Evolutionary conservation across 2,113 vertebrate species (phyloP), one percentile per base, ranked within the genome.

Genomic region (Platanista minor): DNA sequence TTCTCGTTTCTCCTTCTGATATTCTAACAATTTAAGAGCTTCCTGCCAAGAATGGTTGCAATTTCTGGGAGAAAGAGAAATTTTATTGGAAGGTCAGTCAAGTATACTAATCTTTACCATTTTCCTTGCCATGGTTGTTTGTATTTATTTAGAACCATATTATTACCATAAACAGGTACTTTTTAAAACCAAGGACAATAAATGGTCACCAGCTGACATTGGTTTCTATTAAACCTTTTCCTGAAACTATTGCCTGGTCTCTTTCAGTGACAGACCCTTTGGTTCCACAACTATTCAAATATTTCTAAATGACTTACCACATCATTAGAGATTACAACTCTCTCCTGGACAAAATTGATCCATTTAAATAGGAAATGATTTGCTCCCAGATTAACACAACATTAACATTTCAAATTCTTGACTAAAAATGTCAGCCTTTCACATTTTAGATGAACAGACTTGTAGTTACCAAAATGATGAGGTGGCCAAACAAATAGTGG

Each of bases 321-420:
- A 61, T 92, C 75, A 90, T 97, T 92, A 95, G 71, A 91, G 43
- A 95, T 90, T 92, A 71, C 10, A 61, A 31, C 29, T 91, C 81
- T 94, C 33, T 91, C 69, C 71, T 67, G 49, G 52, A 88, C 75
- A 84, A 92, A 97, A 92, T 88, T 1, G 5, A 81, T 96, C 23
- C 20, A 78, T 87, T 94, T 90, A 88, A 95, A 86, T 87, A 92
- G 75, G 71, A 96, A 97, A 97, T 85, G 21, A 96, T 94, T 97
- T 92, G 39, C n/a, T 96, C 59, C 71, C 71, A 95, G 62, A 96
- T 92, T 96, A 97, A 94, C 33, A 92, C 39, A 89, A 52, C 33
- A 90, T 94, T 96, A 94, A 69, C 52, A 95, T 90, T 95, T 96
- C 54, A 81, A 92, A 85, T 33, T 87, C 74, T 94, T 95, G 85